phyloP scores from a whole-genome alignment of 2,888 invertebrate species.

The Himalopsyche anomala region DNA sequence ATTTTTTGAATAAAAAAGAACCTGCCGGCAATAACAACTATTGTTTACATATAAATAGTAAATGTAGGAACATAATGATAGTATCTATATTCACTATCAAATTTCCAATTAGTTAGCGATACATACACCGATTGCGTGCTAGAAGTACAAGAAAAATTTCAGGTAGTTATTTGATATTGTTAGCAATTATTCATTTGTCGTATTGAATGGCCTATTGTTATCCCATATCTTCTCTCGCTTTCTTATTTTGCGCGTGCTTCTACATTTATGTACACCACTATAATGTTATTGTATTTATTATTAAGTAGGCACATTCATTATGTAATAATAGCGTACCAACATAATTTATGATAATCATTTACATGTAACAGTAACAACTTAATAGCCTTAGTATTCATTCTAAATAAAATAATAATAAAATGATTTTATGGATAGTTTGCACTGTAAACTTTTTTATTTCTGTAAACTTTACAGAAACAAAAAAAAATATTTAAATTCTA shows the following conservation, averaged over 20 bases:
- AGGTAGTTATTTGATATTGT: constrained; percentile 34
- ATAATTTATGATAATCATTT: neutral
- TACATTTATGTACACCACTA: neutral
- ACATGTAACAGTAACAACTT: neutral
- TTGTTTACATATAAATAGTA: too few species aligned
- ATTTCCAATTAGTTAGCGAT: too few species aligned
- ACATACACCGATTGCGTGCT: too few species aligned
- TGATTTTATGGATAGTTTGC: too few species aligned
- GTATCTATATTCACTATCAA: too few species aligned
- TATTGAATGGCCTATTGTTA: constrained; percentile 63
- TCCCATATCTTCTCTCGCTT: constrained; percentile 44
- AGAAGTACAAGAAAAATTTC: neutral
- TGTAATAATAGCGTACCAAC: neutral
- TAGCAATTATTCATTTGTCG: constrained; percentile 46
- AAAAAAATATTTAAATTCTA: too few species aligned
- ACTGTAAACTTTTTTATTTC: too few species aligned
- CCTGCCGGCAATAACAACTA: too few species aligned
- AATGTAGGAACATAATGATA: too few species aligned
- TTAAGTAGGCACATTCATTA: neutral
- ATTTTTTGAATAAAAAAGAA: too few species aligned
- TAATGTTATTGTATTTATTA: neutral
- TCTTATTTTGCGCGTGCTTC: constrained; percentile 25
- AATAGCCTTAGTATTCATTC: neutral
- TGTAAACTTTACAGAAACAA: too few species aligned
- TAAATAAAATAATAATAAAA: too few species aligned